Conservation (phyloP, 1,140 invertebrate genomes). For the Drosophila watanabei region DNA sequence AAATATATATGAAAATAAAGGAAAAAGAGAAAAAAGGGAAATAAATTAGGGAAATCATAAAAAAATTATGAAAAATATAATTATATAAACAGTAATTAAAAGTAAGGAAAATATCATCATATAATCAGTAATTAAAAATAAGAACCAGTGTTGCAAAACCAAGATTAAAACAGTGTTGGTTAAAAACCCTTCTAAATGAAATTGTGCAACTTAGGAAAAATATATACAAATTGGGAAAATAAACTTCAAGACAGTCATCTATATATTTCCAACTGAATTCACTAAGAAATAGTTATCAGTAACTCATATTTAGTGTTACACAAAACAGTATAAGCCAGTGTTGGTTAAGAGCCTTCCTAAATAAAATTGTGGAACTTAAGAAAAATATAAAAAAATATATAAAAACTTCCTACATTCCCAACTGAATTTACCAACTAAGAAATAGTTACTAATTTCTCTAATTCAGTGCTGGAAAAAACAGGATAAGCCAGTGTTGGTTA, state of each 20-base stretch:
- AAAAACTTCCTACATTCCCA: background rate
- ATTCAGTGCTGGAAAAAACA: constrained; percentile 14
- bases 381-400: background rate
- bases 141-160: background rate
- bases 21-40: constrained; percentile 2
- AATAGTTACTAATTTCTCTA: background rate
- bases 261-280: background rate
- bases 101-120: background rate
- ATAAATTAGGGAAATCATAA: constrained; percentile 25
- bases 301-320: too few species aligned
- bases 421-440: background rate
- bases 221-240: background rate
- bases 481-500: constrained; percentile 25
- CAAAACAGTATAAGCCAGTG: too few species aligned
- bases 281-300: background rate
- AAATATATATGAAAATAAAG: constrained; percentile 15
- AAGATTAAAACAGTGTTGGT: background rate
- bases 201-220: background rate
- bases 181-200: background rate
- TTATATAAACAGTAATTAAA: background rate
- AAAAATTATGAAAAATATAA: background rate
- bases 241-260: too few species aligned
- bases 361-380: background rate
- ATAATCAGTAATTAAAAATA: background rate
- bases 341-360: background rate